Percentiles rank a stretch among this genome's conserved stretches.
Evolutionary conservation across 2,888 invertebrate species (phyloP).

Genomic region (Chromoteleia sp.): DNA sequence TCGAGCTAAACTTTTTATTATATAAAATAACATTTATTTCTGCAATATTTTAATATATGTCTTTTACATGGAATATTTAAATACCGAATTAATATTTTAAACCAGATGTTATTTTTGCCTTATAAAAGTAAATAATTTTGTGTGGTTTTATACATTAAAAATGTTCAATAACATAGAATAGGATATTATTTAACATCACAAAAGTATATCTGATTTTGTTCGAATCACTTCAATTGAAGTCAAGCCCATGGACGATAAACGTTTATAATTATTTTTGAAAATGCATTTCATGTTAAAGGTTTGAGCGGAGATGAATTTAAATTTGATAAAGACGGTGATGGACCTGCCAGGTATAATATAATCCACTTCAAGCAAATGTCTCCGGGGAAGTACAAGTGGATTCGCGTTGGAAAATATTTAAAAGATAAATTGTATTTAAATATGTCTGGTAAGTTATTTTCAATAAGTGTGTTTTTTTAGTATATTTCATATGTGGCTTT

Average conservation of each 20-base stretch:
- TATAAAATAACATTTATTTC: too few species aligned
- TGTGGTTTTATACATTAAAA: too few species aligned
- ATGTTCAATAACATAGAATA: too few species aligned
- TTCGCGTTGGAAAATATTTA: conserved; percentile 94
- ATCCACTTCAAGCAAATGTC: conserved; percentile 95
- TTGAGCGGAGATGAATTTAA: conserved; percentile 95
- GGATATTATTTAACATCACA: too few species aligned
- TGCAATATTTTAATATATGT: too few species aligned
- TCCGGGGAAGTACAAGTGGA: conserved; percentile 92
- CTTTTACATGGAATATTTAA: not conserved
- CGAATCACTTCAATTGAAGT: too few species aligned
- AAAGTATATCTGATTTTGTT: too few species aligned
- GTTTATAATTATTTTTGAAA: conserved; percentile 19
- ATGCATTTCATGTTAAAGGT: conserved; percentile 86
- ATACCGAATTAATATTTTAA: too few species aligned
- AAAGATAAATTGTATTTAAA: conserved; percentile 93
- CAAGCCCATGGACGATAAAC: not conserved
- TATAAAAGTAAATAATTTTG: too few species aligned
- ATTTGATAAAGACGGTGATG: conserved; percentile 96
- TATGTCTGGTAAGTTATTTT: conserved; percentile 88
- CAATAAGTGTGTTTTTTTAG: conserved; percentile 19
- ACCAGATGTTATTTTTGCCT: too few species aligned
- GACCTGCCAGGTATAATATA: conserved; percentile 97
- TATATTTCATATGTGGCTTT: not conserved
- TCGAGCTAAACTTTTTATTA: too few species aligned